Evolutionary conservation across 2,888 invertebrate genomes (phyloP), one percentile per base, ranked within the genome.

Genomic region (Epinotia nisella): DNA sequence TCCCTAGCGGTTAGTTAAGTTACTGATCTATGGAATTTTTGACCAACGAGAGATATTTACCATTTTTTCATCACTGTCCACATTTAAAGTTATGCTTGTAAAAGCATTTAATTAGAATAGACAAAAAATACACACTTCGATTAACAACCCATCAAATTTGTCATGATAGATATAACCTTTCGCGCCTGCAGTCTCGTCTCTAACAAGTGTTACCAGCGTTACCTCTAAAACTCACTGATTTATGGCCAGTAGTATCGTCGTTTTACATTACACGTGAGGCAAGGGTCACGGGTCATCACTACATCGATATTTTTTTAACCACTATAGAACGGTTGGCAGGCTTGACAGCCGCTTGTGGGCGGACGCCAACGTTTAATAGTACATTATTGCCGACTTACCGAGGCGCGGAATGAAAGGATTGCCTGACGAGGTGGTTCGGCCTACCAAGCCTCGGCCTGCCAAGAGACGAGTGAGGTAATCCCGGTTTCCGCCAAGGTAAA

Each of bases 251-350:
- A 21, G 72, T 35, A 45, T 61, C 59, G 55, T 71, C 75, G 74
- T 62, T 71, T 71, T 65, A 79, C 80, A 80, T 76, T 77, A 76
- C 76, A 72, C 77, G 70, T 73, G 71, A 72, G 61, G 74, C 68
- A 64, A 74, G 76, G 83, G 80, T 83, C 81, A 80, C 58, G 78
- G 82, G 81, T 83, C 80, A 78, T 69, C 74, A 70, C 74, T 74
- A 75, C 79, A 75, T 83, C 83, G 76, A 83, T 85, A 81, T 84
- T 83, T 85, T 83, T 80, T 78, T 76, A n/a, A 79, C 78, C 76
- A 76, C 79, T 60, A 71, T 64, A 73, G 82, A 85, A 84, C 84
- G 81, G 81, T 80, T 76, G 74, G 60, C 76, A 76, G 85, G 80
- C 83, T 81, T 84, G 85, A 86, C 84, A 83, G 79, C 65, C 71